Evolutionary conservation across 2,797 vertebrate species (phyloP), one percentile per base, ranked within the genome.

Genomic region (Syngnathus rostellatus): DNA sequence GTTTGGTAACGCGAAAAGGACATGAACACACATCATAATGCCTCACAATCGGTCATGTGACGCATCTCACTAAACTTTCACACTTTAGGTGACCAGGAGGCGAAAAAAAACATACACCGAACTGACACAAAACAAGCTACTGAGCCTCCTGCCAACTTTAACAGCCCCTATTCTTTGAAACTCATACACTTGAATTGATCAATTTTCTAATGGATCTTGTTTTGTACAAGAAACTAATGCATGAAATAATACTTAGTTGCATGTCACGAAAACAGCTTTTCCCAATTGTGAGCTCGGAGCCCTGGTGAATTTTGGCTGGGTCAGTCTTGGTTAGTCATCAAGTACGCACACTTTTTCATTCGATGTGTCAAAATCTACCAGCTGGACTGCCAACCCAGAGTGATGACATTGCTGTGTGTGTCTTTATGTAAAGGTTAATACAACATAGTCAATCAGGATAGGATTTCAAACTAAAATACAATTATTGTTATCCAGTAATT

Each of bases 21-120:
- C 81, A 16, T 62, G 80, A 83, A 85, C 76, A 79, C 75, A 83
- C 76, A 67, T 78, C 69, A 77, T 76, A 81, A 82, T 72, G 80
- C 68, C 39, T 63, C 31, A 31, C 31, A 31, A 31, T 31, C 31
- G 31, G 31, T 75, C 68, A 76, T 57, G 71, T 75, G 70, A 75
- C 66, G 82, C 69, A 45, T 75, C 68, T 78, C 70, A 74, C 65
- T 71, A 71, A 72, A 70, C 75, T 51, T 17, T 8, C 16, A 58
- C 17, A 38, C 55, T 58, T 57, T 57, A 7, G 25, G 55, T 57
- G 25, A 37, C 6, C 31, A 17, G 25, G 14, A 37, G 10, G 10
- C 23, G 25, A 23, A 23, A 21, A 21, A 25, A 25, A 54, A 54
- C 11, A 5, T 17, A 53, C 23, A 11, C 25, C 0, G 23, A 23